Conservation (phyloP, 2,888 invertebrate genomes). For the Platycheirus rosarum region DNA sequence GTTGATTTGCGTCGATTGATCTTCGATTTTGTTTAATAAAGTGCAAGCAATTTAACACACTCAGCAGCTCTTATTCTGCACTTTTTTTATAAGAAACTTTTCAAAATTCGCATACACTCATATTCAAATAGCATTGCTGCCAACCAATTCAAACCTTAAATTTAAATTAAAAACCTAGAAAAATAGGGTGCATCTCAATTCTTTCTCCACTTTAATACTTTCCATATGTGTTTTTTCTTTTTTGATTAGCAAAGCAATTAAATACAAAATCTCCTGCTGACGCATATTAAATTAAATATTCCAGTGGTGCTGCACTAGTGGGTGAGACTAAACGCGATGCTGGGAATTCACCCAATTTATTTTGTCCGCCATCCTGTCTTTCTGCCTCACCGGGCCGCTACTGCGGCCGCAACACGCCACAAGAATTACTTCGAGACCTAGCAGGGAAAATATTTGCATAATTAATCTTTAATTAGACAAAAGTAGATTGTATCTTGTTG, state of each 20-base stretch:
- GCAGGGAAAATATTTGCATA: conserved; percentile 66
- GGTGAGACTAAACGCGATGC: neutral
- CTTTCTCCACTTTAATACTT: neutral
- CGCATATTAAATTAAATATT: conserved; percentile 55
- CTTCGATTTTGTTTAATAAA: too few relatives aligned
- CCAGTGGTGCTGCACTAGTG: conserved; percentile 4
- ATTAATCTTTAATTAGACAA: conserved; percentile 71
- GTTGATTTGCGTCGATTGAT: too few relatives aligned
- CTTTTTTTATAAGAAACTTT: too few relatives aligned
- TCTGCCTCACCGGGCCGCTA: neutral
- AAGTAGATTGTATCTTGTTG: conserved; percentile 56
- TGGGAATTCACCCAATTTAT: conserved; percentile 41
- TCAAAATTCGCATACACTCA: too few relatives aligned
- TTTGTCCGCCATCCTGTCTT: conserved; percentile 36
- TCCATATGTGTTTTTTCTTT: neutral
- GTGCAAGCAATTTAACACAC: too few relatives aligned
- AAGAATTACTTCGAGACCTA: conserved; percentile 31
- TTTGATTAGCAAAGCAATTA: conserved; percentile 29
- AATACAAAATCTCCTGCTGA: conserved; percentile 32
- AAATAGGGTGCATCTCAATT: neutral
- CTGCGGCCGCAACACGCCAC: neutral
- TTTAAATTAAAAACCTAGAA: too few relatives aligned
- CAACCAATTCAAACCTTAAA: too few relatives aligned
- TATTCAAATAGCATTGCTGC: too few relatives aligned
- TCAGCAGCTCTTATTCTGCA: too few relatives aligned